A percentile compares a stretch with the other conserved stretches of the same genome.
Evolutionary conservation across 1,140 invertebrate species (phyloP).

Genomic region (Neuroterus valhalla): DNA sequence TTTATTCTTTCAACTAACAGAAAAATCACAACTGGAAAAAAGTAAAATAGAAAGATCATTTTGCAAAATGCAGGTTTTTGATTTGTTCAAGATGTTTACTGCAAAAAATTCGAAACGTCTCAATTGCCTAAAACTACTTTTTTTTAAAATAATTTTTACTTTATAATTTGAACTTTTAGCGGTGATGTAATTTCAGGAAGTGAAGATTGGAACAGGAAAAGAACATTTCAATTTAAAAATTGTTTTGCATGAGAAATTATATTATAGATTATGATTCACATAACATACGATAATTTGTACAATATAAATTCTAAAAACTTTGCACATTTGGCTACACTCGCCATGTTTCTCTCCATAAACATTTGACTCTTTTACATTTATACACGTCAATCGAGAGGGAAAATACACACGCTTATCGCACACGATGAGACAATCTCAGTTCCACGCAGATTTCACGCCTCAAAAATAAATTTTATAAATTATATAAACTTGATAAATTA

Average conservation of each 20-base stretch:
- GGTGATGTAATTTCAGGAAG: too few species aligned
- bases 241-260: conserved; percentile 2
- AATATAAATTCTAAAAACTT: conserved; percentile 3
- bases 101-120: too few species aligned
- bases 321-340: background rate
- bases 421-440: background rate
- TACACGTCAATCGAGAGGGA: background rate
- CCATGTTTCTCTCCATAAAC: conserved; percentile 4
- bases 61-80: too few species aligned
- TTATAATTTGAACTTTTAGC: too few species aligned
- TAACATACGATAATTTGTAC: conserved; percentile 1
- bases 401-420: conserved; percentile 2
- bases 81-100: too few species aligned
- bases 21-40: too few species aligned
- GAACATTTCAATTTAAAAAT: background rate
- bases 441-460: background rate
- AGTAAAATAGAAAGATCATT: too few species aligned
- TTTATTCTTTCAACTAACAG: too few species aligned
- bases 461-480: conserved; percentile 1
- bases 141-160: too few species aligned
- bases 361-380: conserved; percentile 2
- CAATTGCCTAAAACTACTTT: too few species aligned
- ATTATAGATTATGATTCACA: conserved; percentile 16
- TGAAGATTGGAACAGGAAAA: background rate
- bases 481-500: too few species aligned